Base-by-base conservation (phyloP, 2,113 vertebrate species). In the Lepisosteus osseus region DNA sequence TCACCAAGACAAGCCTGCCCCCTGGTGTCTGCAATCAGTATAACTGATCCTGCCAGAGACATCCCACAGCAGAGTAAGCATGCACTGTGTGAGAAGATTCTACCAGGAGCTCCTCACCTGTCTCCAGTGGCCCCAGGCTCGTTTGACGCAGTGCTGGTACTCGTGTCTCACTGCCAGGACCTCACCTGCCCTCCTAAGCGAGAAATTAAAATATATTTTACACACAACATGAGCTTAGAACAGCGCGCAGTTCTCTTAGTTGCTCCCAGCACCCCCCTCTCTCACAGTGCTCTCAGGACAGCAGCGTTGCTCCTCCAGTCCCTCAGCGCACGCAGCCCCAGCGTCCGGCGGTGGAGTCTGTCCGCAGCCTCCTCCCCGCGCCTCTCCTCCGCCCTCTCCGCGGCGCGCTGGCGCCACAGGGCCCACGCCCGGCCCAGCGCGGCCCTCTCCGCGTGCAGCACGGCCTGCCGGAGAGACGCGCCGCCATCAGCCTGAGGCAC, bases 241-340 rank as follows among this genome's bases (percentile, higher is more conserved):
- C 9, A 51, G 47, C 9, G 47, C 47, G 9, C 47, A 51, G 5
- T 51, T 51, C 47, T 51, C 9, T 9, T 9, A 51, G 5, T 51
- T 9, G 5, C 47, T 3, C 47, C 29, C 29, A 29, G 29, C 29
- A 29, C 9, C 47, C 47, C 47, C 9, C 47, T 51, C 1, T 45
- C 8, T 68, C 54, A 73, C 91, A 85, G 81, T 67, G 78, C 70
- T 71, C 73, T 74, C 7, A 85, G 80, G 29, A 74, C 67, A 3
- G 66, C n/a, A 43, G 76, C 74, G 54, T 71, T 40, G 55, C 90
- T 89, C 88, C 86, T 90, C 95, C 95, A 95, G 64, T 80, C 82
- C 0, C 40, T 66, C 73, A 97, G 74, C 0, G 76, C 79, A 62
- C 83, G 87, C 73, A 71, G 77, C 45, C 93, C 88, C 63, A 93